A percentile compares a stretch with the other conserved stretches of the same genome.
phyloP scores from a whole-genome alignment of 2,113 vertebrate genomes.

The Tragelaphus strepsiceros region DNA sequence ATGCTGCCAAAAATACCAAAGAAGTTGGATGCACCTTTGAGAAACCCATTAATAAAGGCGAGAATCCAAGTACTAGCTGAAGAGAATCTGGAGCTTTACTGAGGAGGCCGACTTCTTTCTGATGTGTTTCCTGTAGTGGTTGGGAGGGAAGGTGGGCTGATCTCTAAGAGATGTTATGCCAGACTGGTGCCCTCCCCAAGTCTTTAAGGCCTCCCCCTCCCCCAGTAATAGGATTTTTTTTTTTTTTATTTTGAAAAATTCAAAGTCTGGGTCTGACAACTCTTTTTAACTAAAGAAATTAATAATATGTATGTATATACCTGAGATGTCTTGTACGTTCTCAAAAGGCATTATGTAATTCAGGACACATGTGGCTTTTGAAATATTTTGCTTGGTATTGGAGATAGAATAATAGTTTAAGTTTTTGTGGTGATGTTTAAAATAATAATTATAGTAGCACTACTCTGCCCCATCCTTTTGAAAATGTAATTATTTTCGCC shows the following conservation, averaged over 20 bases:
- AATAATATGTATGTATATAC: neutral
- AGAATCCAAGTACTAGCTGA: neutral
- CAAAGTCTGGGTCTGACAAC: neutral
- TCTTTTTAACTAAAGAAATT: neutral
- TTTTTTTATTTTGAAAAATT: constrained; percentile 19
- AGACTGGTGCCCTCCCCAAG: neutral
- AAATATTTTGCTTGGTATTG: neutral
- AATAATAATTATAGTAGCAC: neutral
- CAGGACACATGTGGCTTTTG: constrained; percentile 16
- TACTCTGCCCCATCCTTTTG: neutral
- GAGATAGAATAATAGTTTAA: neutral
- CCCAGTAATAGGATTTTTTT: neutral
- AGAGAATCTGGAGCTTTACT: neutral
- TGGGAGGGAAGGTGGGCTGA: neutral
- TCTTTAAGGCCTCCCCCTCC: neutral
- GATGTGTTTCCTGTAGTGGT: neutral
- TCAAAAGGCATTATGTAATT: neutral
- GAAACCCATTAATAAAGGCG: neutral
- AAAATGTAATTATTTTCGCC: neutral
- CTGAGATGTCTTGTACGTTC: neutral
- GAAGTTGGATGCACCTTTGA: constrained; percentile 22
- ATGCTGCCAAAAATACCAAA: constrained; percentile 15
- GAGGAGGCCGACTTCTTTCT: neutral
- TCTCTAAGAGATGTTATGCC: neutral
- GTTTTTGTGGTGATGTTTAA: constrained; percentile 26